Evolutionary conservation across 1,140 invertebrate species (phyloP).

Genomic region (Drosophila dunni): DNA sequence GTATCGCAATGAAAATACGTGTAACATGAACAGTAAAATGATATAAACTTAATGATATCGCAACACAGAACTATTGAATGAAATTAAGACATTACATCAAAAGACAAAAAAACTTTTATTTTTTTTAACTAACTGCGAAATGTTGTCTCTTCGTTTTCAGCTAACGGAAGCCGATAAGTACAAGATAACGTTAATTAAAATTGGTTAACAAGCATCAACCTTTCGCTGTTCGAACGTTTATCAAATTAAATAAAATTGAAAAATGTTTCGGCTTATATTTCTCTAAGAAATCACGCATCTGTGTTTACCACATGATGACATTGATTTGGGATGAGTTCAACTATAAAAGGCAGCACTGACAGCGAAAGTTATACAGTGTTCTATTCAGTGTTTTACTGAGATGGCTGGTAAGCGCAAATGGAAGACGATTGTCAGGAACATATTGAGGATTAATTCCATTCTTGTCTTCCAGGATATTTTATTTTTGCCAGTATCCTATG

Average conservation of each 20-base stretch:
- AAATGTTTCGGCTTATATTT: slow-evolving; percentile 31
- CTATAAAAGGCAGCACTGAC: slow-evolving; percentile 37
- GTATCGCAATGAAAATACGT: too few relatives aligned
- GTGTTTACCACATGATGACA: slow-evolving; percentile 20
- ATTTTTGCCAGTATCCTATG: slow-evolving; percentile 40
- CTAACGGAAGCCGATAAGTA: not conserved
- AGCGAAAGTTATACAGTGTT: slow-evolving; percentile 22
- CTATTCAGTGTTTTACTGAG: not conserved
- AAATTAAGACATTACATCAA: too few relatives aligned
- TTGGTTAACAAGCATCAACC: slow-evolving; percentile 36
- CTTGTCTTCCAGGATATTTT: not conserved
- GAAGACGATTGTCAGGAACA: not conserved
- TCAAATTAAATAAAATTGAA: slow-evolving; percentile 65
- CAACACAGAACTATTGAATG: too few relatives aligned
- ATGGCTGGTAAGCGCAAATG: slow-evolving; percentile 51
- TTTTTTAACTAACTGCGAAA: too few relatives aligned
- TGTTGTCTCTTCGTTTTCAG: not conserved
- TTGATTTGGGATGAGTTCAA: slow-evolving; percentile 1
- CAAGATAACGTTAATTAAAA: slow-evolving; percentile 64
- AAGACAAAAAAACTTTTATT: too few relatives aligned
- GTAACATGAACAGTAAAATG: too few relatives aligned
- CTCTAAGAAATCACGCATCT: slow-evolving; percentile 1
- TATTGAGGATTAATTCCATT: not conserved
- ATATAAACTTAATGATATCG: too few relatives aligned
- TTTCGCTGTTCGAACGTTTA: slow-evolving; percentile 23